Evolutionary conservation across 2,888 invertebrate species (phyloP).

Genomic region (Aspidapion aeneum): DNA sequence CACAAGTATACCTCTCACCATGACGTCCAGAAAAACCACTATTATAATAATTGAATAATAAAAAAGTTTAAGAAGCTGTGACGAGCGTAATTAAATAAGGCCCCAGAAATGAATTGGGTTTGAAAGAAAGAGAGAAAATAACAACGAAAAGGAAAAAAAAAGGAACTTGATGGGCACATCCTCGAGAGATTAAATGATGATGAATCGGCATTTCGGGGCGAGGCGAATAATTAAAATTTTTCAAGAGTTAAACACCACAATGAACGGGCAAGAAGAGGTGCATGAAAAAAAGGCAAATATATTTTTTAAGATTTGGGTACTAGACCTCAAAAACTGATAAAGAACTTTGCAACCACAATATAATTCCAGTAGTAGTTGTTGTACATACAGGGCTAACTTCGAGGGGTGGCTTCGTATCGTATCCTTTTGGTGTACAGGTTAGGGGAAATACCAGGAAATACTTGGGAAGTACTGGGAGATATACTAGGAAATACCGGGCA

Average conservation of each 20-base stretch:
- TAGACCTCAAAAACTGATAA: no score
- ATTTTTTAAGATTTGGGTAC: no score
- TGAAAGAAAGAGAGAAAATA: background rate
- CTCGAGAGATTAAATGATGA: constrained; percentile 25
- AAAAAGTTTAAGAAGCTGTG: constrained; percentile 14
- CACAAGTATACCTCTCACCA: no score
- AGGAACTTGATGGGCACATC: constrained; percentile 14
- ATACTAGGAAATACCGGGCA: no score
- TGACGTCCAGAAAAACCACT: background rate
- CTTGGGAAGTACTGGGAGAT: no score
- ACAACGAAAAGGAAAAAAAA: background rate
- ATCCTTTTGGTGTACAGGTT: no score
- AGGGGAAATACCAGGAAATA: no score
- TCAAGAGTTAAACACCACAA: background rate
- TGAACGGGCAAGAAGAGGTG: background rate
- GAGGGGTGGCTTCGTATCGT: no score
- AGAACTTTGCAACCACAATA: no score
- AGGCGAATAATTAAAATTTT: constrained; percentile 28
- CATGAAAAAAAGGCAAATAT: background rate
- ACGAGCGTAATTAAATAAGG: constrained; percentile 20
- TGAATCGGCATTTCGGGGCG: constrained; percentile 29
- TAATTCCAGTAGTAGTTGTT: no score
- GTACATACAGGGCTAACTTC: no score
- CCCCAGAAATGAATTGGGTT: constrained; percentile 11
- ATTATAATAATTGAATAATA: constrained; percentile 10